Evolutionary conservation across 2,797 vertebrate species (phyloP).

Genomic region (Pseudomugil gertrudae): DNA sequence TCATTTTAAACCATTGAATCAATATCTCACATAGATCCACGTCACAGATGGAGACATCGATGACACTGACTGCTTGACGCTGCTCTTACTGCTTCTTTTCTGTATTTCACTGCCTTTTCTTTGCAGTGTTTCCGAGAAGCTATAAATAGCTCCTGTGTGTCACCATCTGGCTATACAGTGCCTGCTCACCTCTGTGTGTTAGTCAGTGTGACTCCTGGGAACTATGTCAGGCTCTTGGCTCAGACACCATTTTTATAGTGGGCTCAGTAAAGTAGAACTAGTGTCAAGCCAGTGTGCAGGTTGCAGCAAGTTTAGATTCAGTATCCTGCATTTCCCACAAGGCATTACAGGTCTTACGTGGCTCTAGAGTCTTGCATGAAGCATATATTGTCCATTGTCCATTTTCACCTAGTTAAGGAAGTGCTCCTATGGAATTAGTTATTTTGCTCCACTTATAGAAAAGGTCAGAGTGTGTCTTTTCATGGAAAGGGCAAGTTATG

Average conservation of each 20-base stretch:
- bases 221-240: conserved; percentile 64
- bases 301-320: conserved; percentile 30
- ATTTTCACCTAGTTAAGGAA: conserved; percentile 20
- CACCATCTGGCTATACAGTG: conserved; percentile 71
- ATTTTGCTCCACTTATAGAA: conserved; percentile 29
- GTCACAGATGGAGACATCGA: conserved; percentile 38
- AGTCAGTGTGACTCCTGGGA: conserved; percentile 62
- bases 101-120: conserved; percentile 40
- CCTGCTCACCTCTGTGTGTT: conserved; percentile 68
- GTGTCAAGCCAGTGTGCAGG: conserved; percentile 51
- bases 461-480: conserved; percentile 32
- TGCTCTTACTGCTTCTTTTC: conserved; percentile 42
- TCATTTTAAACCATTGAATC: conserved; percentile 43
- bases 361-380: conserved; percentile 25
- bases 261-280: conserved; percentile 57
- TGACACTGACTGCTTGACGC: conserved; percentile 31
- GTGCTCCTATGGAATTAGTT: conserved; percentile 7
- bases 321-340: conserved; percentile 25
- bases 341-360: not conserved
- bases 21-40: conserved; percentile 31
- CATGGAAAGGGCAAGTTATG: conserved; percentile 41
- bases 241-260: conserved; percentile 44
- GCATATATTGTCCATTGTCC: conserved; percentile 20
- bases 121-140: conserved; percentile 32
- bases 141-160: conserved; percentile 71